Conservation (phyloP, 2,113 vertebrate species). For the Notothenia coriiceps region DNA sequence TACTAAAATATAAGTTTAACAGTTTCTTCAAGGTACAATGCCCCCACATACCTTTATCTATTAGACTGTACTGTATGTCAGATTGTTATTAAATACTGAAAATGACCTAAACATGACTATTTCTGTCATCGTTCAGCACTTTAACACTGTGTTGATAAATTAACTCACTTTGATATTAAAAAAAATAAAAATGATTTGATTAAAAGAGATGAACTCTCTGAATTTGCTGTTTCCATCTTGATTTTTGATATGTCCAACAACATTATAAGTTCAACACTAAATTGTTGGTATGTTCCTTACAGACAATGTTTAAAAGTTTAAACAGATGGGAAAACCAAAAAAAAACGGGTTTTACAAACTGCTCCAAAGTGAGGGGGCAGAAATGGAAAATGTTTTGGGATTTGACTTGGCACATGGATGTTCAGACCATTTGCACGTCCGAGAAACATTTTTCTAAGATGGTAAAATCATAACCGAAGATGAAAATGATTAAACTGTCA, state of each 20-base stretch:
- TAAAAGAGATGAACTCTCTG: neutral
- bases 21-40: neutral
- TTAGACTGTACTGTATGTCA: neutral
- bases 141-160: neutral
- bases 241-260: too few relatives aligned
- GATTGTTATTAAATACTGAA: neutral
- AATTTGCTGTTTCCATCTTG: neutral
- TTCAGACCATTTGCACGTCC: neutral
- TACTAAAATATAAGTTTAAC: neutral
- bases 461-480: neutral
- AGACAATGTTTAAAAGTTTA: neutral
- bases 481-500: neutral
- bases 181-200: neutral
- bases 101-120: neutral
- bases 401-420: neutral
- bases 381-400: constrained; percentile 37
- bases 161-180: neutral
- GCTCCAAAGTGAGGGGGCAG: neutral
- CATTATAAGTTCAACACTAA: neutral
- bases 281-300: neutral
- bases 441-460: neutral
- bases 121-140: neutral
- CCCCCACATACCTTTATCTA: neutral
- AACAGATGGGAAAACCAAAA: neutral
- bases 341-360: neutral